Conservation (phyloP, 2,888 invertebrate genomes). For the Acanthococcus lagerstroemiae region DNA sequence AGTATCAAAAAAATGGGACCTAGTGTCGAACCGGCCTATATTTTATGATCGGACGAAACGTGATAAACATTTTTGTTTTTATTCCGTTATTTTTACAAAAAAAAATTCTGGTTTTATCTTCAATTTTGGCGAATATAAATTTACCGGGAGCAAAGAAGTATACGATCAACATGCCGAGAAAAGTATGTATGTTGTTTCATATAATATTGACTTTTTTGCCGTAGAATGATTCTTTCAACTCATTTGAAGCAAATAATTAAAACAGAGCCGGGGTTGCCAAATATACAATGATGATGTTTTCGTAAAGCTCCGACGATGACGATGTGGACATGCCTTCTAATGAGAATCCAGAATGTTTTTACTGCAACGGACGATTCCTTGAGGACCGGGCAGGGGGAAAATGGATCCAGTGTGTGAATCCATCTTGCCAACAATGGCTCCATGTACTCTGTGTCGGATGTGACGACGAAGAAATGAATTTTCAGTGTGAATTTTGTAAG, state of each 20-base stretch:
- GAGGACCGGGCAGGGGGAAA: background rate
- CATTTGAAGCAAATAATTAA: too few species aligned
- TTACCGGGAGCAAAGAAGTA: background rate
- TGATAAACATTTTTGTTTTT: too few species aligned
- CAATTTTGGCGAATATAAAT: background rate
- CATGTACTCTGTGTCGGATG: background rate
- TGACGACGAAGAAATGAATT: background rate
- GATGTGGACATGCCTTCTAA: background rate
- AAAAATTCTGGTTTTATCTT: background rate
- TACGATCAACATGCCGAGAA: background rate
- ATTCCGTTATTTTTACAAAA: too few species aligned
- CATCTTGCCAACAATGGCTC: background rate
- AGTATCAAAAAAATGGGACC: too few species aligned
- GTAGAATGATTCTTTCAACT: too few species aligned
- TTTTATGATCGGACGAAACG: too few species aligned
- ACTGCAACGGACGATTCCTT: background rate
- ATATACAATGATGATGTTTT: background rate
- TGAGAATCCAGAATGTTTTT: background rate
- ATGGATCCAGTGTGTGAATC: background rate
- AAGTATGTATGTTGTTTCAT: too few species aligned
- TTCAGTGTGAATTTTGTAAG: background rate
- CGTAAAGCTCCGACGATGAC: background rate
- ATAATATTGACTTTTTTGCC: too few species aligned
- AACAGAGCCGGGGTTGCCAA: background rate
- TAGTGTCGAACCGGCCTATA: too few species aligned